A percentile compares a stretch with the other conserved stretches of the same genome.
These are phyloP conservation scores for Ailuropoda melanoleuca DNA, from an alignment of 2,113 vertebrate genomes.

Conservation along the genomic window DNA sequence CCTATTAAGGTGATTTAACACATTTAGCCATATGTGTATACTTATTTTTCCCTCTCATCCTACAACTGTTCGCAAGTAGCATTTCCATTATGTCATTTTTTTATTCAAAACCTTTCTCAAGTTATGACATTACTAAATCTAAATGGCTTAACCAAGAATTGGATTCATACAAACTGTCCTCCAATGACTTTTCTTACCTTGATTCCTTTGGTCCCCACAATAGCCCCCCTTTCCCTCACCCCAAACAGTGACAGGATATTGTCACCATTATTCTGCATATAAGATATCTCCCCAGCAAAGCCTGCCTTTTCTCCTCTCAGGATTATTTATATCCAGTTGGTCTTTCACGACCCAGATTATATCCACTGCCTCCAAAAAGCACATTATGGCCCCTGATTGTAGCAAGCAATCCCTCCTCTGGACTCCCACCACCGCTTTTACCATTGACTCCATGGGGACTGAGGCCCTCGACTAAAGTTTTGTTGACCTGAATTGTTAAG, in stretches of 20 bases:
- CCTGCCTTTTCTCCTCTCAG: neutral
- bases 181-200: neutral
- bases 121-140: neutral
- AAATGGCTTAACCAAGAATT: conserved; percentile 33
- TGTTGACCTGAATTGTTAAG: neutral
- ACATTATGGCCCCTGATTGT: neutral
- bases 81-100: conserved; percentile 17
- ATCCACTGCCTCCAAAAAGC: neutral
- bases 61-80: neutral
- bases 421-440: neutral
- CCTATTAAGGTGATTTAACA: conserved; percentile 18
- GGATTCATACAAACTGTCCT: neutral
- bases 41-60: neutral
- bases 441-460: neutral
- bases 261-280: neutral
- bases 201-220: neutral
- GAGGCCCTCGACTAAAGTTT: neutral
- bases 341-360: neutral
- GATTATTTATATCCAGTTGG: neutral
- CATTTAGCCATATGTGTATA: neutral
- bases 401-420: neutral
- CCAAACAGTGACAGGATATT: neutral
- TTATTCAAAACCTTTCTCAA: conserved; percentile 26
- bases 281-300: neutral
- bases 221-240: neutral